phyloP scores from a whole-genome alignment of 2,888 invertebrate genomes.

The Oscheius myriophilus region DNA sequence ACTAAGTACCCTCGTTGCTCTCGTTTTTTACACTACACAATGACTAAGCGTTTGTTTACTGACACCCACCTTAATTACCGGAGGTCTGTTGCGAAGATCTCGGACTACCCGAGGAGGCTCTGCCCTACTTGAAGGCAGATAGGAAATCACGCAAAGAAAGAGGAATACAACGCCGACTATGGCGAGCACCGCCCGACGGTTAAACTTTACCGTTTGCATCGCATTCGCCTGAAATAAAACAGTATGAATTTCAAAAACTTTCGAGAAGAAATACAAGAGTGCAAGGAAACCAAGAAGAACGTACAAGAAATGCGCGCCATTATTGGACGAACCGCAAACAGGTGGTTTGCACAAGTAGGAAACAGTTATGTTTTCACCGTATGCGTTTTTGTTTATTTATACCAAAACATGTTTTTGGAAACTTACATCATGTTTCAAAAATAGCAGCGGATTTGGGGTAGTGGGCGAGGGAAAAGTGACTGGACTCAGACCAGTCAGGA shows the following conservation, averaged over 20 bases:
- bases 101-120: slow-evolving; percentile 22
- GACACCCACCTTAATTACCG: not conserved
- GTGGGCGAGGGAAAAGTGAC: no score
- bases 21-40: not conserved
- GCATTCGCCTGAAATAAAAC: slow-evolving; percentile 14
- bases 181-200: slow-evolving; percentile 40
- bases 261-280: not conserved
- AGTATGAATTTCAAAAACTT: not conserved
- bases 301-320: no score
- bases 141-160: slow-evolving; percentile 39
- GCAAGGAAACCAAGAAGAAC: not conserved
- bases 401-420: no score
- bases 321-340: no score
- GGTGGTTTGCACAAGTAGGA: no score
- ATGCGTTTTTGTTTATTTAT: no score
- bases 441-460: no score
- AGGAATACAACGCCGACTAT: slow-evolving; percentile 39
- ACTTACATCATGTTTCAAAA: no score
- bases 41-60: not conserved
- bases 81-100: slow-evolving; percentile 15
- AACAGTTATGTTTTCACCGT: no score
- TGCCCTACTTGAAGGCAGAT: slow-evolving; percentile 21
- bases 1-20: slow-evolving; percentile 1
- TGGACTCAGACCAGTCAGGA: no score
- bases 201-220: slow-evolving; percentile 53